phyloP scores from a whole-genome alignment of 2,113 vertebrate genomes.

The Axis porcinus region DNA sequence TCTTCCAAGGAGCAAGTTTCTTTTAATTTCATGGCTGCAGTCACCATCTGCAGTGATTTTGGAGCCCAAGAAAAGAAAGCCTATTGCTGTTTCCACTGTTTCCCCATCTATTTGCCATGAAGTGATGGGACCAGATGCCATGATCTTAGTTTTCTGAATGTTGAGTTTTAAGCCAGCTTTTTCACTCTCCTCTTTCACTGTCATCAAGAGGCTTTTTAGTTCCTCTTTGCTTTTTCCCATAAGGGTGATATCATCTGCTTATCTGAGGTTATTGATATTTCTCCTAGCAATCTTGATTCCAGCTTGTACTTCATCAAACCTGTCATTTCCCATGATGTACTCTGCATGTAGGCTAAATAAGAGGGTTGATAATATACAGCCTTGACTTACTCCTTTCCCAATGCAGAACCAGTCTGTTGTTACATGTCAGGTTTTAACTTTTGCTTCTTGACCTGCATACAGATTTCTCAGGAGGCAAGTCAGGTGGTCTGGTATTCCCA shows the following conservation, averaged over 20 bases:
- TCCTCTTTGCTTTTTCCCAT: neutral
- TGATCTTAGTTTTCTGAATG: neutral
- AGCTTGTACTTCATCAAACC: neutral
- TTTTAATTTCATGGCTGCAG: neutral
- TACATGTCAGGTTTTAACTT: neutral
- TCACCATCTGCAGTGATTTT: neutral
- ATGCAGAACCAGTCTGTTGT: neutral
- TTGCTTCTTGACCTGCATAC: neutral
- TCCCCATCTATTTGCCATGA: rapidly evolving
- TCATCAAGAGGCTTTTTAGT: neutral
- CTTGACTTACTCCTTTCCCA: neutral
- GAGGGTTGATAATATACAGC: neutral
- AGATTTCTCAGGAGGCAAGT: neutral
- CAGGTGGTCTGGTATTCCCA: neutral
- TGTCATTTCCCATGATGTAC: neutral
- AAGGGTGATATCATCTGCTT: neutral
- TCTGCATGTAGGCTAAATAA: neutral
- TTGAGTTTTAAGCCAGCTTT: neutral
- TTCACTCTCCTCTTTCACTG: neutral
- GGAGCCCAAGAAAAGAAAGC: neutral
- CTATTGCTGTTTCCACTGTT: neutral
- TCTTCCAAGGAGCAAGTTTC: neutral
- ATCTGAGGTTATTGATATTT: neutral
- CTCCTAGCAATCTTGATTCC: neutral
- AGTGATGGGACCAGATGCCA: neutral